These are phyloP conservation scores for Aporophyla nigra DNA, from an alignment of 2,888 invertebrate genomes.

Conservation along the genomic window DNA sequence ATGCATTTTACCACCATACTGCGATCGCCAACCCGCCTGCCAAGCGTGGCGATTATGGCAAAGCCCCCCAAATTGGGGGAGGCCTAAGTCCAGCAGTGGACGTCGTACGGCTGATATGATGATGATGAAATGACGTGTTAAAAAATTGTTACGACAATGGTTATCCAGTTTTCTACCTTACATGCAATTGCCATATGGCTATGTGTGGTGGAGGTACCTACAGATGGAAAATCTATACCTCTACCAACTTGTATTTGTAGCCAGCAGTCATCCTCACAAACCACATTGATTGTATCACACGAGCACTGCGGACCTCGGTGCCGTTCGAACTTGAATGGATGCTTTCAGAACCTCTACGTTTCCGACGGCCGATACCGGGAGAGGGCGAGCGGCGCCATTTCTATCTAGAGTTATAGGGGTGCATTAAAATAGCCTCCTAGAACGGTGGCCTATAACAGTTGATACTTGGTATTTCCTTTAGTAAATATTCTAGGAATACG, in stretches of 20 bases:
- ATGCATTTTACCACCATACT: too few species aligned
- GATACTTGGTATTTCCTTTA: not conserved
- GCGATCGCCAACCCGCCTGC: too few species aligned
- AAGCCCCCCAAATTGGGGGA: too few species aligned
- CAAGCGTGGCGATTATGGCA: too few species aligned
- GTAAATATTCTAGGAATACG: not conserved
- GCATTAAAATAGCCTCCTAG: conserved; percentile 8
- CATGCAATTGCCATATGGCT: too few species aligned
- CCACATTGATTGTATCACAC: not conserved
- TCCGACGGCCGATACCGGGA: conserved; percentile 29
- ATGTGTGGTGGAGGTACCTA: not conserved
- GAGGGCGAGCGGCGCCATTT: not conserved
- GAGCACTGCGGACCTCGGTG: not conserved
- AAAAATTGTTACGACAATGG: too few species aligned
- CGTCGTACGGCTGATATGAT: too few species aligned
- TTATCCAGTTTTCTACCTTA: too few species aligned
- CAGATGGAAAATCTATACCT: not conserved
- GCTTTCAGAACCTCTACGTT: conserved; percentile 5
- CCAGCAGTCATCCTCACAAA: not conserved
- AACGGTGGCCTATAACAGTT: not conserved
- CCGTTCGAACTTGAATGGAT: conserved; percentile 16
- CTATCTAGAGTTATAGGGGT: not conserved
- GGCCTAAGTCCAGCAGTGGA: too few species aligned
- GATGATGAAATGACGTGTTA: too few species aligned
- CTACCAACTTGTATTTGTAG: too few species aligned